Base-by-base conservation (phyloP, 2,797 vertebrate species). In the Garrulus glandarius region DNA sequence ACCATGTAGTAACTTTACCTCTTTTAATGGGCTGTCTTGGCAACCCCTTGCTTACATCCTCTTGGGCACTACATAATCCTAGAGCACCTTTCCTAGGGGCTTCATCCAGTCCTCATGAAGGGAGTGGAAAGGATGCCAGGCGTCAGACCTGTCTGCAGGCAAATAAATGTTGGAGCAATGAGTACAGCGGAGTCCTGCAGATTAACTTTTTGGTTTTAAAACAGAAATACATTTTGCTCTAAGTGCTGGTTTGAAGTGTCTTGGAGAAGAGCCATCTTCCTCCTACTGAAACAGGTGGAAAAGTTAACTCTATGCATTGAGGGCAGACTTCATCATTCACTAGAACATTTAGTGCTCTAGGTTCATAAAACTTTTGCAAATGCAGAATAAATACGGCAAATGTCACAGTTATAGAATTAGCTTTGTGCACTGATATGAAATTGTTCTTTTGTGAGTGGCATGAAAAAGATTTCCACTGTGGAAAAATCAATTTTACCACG, bases 201-300 rank as follows among this genome's bases (percentile, higher is more conserved):
- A 88, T 91, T 41, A 84, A 91, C 69, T 86, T 87, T 77, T 64
- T 59, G 50, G 24, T 74, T 94, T 95, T 92, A 76, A 89, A 87
- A 82, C 63, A 82, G 46, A 91, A 91, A 78, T 90, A 81, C 43
- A 44, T 94, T 90, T 90, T 94, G 82, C 84, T 95, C 12, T 39
- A 71, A 92, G 60, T 55, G 19, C 78, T 93, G 34, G 47, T 79
- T 95, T 87, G 87, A 96, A 95, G 68, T 21, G 27, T 56, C 69
- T 95, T 97, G 95, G 95, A 96, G 72, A 60, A 86, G 72, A 94
- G 92, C 95, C 92, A 93, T 93, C 77, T 93, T 95, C 76, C 72
- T 96, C 92, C 92, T 77, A 93, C 91, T 84, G 63, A 90, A 90
- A 67, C 91, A 95, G 91, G 92, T 97, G 95, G 91, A 79, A 92